These are phyloP conservation scores for Chamaetylas fuelleborni DNA, from an alignment of 2,113 vertebrate genomes.

Conservation along the genomic window DNA sequence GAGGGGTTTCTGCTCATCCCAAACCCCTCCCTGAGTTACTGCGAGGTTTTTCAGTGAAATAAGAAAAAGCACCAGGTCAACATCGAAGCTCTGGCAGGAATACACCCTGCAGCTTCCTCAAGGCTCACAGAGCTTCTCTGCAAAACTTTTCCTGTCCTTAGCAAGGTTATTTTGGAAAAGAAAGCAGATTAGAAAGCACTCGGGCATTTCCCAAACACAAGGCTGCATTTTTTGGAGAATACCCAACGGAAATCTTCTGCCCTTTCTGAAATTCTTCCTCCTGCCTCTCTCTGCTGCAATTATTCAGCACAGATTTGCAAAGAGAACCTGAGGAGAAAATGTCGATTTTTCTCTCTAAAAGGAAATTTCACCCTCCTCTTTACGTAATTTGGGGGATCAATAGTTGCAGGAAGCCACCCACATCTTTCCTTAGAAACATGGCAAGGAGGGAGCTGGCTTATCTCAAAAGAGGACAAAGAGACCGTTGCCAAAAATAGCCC, in stretches of 20 bases:
- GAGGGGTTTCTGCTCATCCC: neutral
- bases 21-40: neutral
- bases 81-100: neutral
- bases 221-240: constrained; percentile 4
- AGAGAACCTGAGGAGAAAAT: neutral
- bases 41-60: neutral
- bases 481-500: neutral
- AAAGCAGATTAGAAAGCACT: neutral
- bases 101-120: neutral
- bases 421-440: constrained; percentile 1
- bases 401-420: constrained; percentile 32
- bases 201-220: neutral
- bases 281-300: neutral
- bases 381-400: neutral
- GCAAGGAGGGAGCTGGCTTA: neutral
- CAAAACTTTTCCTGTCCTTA: neutral
- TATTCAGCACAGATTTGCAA: neutral
- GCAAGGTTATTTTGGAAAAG: neutral
- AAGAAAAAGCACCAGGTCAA: neutral
- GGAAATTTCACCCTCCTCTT: neutral
- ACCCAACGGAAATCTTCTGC: constrained; percentile 18
- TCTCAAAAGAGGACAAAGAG: neutral
- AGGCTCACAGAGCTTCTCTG: neutral
- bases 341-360: neutral
- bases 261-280: constrained; percentile 5